Conservation (phyloP, 2,113 vertebrate genomes). For the Oreotragus oreotragus region DNA sequence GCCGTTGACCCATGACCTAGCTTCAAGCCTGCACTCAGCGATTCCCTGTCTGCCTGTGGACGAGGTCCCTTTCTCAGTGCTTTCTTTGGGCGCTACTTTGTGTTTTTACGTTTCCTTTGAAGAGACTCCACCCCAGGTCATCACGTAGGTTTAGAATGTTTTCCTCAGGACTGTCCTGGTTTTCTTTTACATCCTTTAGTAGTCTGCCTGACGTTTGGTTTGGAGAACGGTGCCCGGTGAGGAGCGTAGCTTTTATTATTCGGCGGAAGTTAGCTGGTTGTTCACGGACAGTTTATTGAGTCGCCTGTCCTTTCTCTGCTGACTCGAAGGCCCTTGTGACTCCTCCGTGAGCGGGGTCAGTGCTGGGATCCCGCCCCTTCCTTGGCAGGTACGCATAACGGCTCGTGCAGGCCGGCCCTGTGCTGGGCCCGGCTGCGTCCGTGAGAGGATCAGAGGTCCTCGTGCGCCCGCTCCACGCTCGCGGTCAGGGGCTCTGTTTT, state of each 20-base stretch:
- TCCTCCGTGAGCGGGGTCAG: background rate
- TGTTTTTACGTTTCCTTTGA: background rate
- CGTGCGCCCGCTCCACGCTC: accelerated
- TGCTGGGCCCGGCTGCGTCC: background rate
- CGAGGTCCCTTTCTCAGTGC: background rate
- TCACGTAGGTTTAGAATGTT: background rate
- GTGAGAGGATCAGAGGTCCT: background rate
- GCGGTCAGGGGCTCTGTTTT: background rate
- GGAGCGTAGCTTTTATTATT: background rate
- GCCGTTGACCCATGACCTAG: background rate
- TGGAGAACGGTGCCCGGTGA: background rate
- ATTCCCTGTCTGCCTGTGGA: background rate
- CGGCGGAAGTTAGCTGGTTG: too few species aligned
- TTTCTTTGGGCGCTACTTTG: background rate
- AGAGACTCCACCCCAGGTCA: background rate
- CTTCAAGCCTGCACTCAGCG: too few species aligned
- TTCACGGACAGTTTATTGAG: background rate
- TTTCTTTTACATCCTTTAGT: background rate
- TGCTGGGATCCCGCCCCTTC: background rate
- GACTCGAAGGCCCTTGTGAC: background rate
- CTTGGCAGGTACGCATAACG: background rate
- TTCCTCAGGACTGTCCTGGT: background rate
- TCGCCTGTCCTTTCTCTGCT: background rate
- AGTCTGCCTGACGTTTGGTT: background rate
- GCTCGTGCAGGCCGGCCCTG: background rate